Evolutionary conservation across 2,888 invertebrate species (phyloP).

Genomic region (Biston stratarius): DNA sequence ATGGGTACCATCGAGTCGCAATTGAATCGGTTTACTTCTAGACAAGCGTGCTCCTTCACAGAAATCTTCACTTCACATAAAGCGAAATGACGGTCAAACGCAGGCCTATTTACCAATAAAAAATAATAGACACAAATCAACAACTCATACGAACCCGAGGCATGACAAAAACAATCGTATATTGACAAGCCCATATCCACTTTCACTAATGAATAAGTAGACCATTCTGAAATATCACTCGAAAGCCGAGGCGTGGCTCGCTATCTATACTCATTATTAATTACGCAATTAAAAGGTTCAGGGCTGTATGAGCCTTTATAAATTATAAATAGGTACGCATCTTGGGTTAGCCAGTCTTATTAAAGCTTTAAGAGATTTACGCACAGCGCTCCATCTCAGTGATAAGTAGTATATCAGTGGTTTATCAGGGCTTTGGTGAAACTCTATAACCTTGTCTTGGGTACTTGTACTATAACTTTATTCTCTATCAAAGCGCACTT

Average conservation of each 20-base stretch:
- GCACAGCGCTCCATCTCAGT: constrained; percentile 13
- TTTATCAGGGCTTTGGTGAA: constrained; percentile 7
- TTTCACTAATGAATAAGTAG: constrained; percentile 61
- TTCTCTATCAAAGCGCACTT: too few species aligned
- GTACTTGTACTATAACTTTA: background rate
- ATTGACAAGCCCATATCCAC: constrained; percentile 50
- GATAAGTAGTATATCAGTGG: constrained; percentile 4
- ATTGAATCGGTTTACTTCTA: too few species aligned
- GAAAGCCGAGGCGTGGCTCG: constrained; percentile 31
- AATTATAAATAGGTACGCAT: constrained; percentile 26
- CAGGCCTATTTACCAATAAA: too few species aligned
- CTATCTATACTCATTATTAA: constrained; percentile 31
- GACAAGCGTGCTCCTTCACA: too few species aligned
- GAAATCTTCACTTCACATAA: too few species aligned
- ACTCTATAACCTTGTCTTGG: constrained; percentile 9
- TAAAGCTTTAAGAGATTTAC: constrained; percentile 29
- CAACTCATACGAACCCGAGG: background rate
- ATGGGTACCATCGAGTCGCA: too few species aligned
- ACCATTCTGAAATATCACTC: constrained; percentile 40
- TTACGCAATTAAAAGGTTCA: constrained; percentile 20
- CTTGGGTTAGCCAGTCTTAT: constrained; percentile 27
- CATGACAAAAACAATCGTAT: constrained; percentile 22
- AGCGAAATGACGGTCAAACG: too few species aligned
- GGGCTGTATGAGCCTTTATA: constrained; percentile 11
- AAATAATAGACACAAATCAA: too few species aligned